A percentile compares a stretch with the other conserved stretches of the same genome.
Conservation (phyloP, 2,888 invertebrate species). For the Watsonalla cultraria region DNA sequence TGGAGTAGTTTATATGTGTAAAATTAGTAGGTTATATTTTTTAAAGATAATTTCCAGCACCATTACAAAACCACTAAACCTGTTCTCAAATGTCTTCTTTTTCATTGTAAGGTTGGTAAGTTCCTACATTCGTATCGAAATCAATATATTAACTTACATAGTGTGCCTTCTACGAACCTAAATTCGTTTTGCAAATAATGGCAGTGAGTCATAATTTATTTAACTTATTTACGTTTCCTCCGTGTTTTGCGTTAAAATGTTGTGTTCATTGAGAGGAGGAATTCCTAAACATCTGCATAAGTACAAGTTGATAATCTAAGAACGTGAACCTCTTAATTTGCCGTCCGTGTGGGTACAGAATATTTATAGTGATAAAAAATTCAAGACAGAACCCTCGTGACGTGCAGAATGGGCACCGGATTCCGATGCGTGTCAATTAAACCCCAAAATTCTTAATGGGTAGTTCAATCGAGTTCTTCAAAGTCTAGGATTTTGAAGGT, state of each 20-base stretch:
- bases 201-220: constrained; percentile 38
- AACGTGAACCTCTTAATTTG: background rate
- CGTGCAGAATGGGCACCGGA: background rate
- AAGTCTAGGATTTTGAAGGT: constrained; percentile 62
- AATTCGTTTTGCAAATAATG: constrained; percentile 36
- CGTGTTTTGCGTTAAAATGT: too few relatives aligned
- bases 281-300: too few relatives aligned
- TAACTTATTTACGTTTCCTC: too few relatives aligned
- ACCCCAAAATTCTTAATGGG: constrained; percentile 1
- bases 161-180: constrained; percentile 29
- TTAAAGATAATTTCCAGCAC: too few relatives aligned
- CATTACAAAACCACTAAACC: too few relatives aligned
- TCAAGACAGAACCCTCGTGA: background rate
- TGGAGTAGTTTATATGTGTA: too few relatives aligned
- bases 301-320: too few relatives aligned
- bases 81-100: too few relatives aligned
- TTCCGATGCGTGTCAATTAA: background rate
- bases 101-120: too few relatives aligned
- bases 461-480: constrained; percentile 61
- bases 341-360: background rate
- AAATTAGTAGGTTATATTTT: too few relatives aligned
- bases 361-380: background rate
- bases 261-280: too few relatives aligned
- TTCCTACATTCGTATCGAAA: background rate
- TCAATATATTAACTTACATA: constrained; percentile 4